A percentile compares a stretch with the other conserved stretches of the same genome.
These are phyloP conservation scores for Pontoporia blainvillei DNA, from an alignment of 2,113 vertebrate genomes.

Conservation along the genomic window DNA sequence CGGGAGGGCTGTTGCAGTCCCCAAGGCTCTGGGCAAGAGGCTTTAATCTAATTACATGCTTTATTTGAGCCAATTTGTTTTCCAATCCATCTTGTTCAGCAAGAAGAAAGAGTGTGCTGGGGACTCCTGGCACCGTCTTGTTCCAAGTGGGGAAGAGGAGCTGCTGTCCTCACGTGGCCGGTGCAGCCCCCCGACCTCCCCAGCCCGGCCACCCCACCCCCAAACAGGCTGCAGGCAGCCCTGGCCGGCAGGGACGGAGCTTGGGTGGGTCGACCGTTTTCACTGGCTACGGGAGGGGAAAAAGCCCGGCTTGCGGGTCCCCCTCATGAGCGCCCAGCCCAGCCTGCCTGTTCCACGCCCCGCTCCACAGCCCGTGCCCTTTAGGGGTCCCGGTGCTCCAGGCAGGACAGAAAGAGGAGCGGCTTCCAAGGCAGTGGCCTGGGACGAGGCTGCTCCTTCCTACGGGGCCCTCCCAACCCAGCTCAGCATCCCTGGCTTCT, in stretches of 20 bases:
- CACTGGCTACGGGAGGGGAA: neutral
- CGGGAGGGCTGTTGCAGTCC: slow-evolving; percentile 67
- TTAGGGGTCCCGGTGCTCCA: neutral
- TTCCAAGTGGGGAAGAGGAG: slow-evolving; percentile 82
- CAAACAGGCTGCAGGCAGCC: neutral
- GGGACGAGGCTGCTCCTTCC: neutral
- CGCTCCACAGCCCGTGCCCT: neutral
- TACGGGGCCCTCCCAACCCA: accelerated
- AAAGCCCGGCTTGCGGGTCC: neutral
- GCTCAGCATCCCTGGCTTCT: neutral
- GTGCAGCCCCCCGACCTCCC: neutral
- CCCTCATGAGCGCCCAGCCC: neutral
- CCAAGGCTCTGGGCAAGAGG: slow-evolving; percentile 81
- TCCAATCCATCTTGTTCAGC: slow-evolving; percentile 93
- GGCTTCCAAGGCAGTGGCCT: neutral
- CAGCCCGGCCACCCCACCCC: neutral
- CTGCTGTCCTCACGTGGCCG: slow-evolving; percentile 61
- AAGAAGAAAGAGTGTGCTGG: slow-evolving; percentile 88
- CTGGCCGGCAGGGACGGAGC: accelerated
- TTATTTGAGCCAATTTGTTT: slow-evolving; percentile 99
- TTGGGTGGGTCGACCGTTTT: accelerated
- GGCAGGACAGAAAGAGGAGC: neutral
- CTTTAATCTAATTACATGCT: slow-evolving; percentile 99
- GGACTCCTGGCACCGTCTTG: slow-evolving; percentile 87
- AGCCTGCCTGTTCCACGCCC: neutral